These are phyloP conservation scores for Melipona bicolor DNA, from an alignment of 2,888 invertebrate genomes.

Conservation along the genomic window DNA sequence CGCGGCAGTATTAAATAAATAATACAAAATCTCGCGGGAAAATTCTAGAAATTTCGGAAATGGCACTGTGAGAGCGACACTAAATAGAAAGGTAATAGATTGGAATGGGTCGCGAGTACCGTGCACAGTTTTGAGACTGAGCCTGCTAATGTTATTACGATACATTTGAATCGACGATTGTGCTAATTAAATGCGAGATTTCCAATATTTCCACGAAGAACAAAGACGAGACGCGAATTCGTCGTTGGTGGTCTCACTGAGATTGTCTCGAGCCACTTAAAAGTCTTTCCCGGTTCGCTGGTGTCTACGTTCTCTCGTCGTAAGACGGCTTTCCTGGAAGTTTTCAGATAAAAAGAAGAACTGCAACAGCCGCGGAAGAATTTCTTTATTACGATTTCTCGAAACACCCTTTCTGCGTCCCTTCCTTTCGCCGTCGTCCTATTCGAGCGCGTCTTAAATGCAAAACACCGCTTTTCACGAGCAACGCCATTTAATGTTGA, in stretches of 20 bases:
- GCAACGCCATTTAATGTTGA: conserved; percentile 33
- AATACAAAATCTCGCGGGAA: too few relatives aligned
- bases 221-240: neutral
- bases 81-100: too few relatives aligned
- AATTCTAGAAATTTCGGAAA: too few relatives aligned
- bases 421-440: neutral
- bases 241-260: conserved; percentile 17
- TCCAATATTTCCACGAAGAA: conserved; percentile 16
- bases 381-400: conserved; percentile 55
- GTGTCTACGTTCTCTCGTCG: conserved; percentile 1
- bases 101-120: too few relatives aligned
- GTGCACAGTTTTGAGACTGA: too few relatives aligned
- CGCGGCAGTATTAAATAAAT: too few relatives aligned
- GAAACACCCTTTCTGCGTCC: conserved; percentile 20
- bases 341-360: conserved; percentile 39
- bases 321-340: conserved; percentile 9
- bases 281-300: conserved; percentile 6
- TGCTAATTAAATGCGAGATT: conserved; percentile 39
- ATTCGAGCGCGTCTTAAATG: conserved; percentile 36
- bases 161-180: conserved; percentile 9
- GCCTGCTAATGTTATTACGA: too few relatives aligned
- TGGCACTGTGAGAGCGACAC: too few relatives aligned
- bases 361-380: conserved; percentile 28
- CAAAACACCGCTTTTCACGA: conserved; percentile 29
- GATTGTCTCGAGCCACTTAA: conserved; percentile 48